These are phyloP conservation scores for Monarcha castaneiventris DNA, from an alignment of 2,113 vertebrate genomes.

Conservation along the genomic window DNA sequence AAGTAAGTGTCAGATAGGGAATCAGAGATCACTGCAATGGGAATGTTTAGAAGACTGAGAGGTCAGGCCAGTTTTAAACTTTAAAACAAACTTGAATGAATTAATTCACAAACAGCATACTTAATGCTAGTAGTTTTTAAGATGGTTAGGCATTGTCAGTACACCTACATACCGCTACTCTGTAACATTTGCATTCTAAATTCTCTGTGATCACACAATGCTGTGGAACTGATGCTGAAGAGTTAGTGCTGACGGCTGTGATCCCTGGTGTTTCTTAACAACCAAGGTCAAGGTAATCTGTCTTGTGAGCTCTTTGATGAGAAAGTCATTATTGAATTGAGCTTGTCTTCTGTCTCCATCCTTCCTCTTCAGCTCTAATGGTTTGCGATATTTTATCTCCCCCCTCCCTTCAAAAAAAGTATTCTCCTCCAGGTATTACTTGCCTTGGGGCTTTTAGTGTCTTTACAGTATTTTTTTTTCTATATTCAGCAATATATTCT, in stretches of 20 bases:
- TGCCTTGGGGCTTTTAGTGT: not conserved
- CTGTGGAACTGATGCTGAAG: not conserved
- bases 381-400: not conserved
- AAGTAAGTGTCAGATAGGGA: not conserved
- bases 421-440: not conserved
- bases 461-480: not conserved
- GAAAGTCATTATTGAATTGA: not conserved
- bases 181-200: not conserved
- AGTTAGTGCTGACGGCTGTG: not conserved
- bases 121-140: not conserved
- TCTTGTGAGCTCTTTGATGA: not conserved
- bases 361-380: not conserved
- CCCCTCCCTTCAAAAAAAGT: accelerated
- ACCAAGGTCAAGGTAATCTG: not conserved
- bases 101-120: not conserved
- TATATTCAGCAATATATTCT: not conserved
- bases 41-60: not conserved
- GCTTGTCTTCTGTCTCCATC: not conserved
- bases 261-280: not conserved
- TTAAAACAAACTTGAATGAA: not conserved
- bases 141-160: not conserved
- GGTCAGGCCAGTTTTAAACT: not conserved
- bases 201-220: not conserved
- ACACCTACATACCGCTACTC: not conserved
- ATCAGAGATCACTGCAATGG: not conserved